Base-by-base conservation (phyloP, 2,888 invertebrate species). In the Siphlonurus alternatus region DNA sequence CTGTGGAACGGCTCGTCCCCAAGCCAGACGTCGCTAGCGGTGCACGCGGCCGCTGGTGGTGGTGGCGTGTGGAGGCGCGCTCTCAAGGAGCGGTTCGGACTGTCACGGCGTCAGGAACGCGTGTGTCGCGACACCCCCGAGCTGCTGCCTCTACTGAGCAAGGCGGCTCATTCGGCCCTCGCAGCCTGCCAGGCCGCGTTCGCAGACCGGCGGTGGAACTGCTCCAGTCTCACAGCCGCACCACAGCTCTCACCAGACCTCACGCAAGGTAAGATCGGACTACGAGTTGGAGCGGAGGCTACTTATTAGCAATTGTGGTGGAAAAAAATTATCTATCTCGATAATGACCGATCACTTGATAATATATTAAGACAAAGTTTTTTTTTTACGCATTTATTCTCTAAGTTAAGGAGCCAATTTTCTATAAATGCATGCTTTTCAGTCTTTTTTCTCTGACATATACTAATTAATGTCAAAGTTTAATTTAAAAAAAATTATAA, bases 121-220 rank as follows among this genome's bases (percentile, higher is more conserved):
- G 66, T 75, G 61, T 75, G 74, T 62, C 70, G 69, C 56, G 70
- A 69, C n/a, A 66, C 72, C 56, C 64, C 71, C 23, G 73, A 74
- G 56, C 65, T 73, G 61, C 89, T 92, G 88, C 82, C 84, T 62
- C 84, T 86, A 71, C 82, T 91, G 66, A 84, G 85, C n/a, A 80
- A 82, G 62, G 89, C 91, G 0, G 87, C 89, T 2, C 77, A 84
- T 65, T 69, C 73, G 25, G 82, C 89, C 2, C 80, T 84, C 62
- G 77, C 81, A 66, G 84, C 86, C 61, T 92, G 91, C 75, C 84
- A 85, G 74, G 76, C 79, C 67, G 80, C 86, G 23, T 88, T 90
- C 75, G 78, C 80, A 24, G 82, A 87, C 70, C 80, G 88, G 67
- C 78, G 90, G 65, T 92, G 91, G 91, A 91, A 92, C 77, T 92